Percentiles rank a stretch among this genome's conserved stretches.
Evolutionary conservation across 2,888 invertebrate species (phyloP).

Genomic region (Calephelis perditalis): DNA sequence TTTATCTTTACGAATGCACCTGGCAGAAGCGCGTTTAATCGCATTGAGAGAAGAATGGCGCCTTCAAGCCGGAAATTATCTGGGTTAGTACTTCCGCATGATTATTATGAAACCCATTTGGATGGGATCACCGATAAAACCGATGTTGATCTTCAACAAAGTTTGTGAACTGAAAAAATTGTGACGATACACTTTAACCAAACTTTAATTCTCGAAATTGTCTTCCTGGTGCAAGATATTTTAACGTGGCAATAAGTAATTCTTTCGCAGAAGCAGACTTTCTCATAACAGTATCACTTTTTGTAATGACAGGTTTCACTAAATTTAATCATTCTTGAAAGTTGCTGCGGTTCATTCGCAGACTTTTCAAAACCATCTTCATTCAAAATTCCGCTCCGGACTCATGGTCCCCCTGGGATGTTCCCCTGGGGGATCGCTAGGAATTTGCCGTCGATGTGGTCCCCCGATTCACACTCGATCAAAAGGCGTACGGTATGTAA

Average conservation of each 20-base stretch:
- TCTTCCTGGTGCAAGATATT: slow-evolving; percentile 1
- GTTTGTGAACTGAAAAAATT: slow-evolving; percentile 26
- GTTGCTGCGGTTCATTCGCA: not conserved
- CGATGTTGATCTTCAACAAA: slow-evolving; percentile 26
- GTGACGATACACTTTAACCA: too few relatives aligned
- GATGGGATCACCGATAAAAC: slow-evolving; percentile 22
- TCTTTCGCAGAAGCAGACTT: not conserved
- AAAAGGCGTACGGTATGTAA: too few relatives aligned
- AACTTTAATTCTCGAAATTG: not conserved
- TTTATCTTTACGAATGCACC: slow-evolving; percentile 31
- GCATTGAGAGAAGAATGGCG: slow-evolving; percentile 29
- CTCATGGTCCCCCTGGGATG: too few relatives aligned
- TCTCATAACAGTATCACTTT: not conserved
- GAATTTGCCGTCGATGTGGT: too few relatives aligned
- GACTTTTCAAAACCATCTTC: not conserved
- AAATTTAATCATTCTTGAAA: too few relatives aligned
- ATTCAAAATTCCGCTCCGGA: not conserved
- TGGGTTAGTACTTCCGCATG: not conserved
- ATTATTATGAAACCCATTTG: slow-evolving; percentile 24
- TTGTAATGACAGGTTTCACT: not conserved
- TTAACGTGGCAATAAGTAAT: too few relatives aligned
- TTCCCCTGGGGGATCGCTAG: too few relatives aligned
- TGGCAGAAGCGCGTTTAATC: slow-evolving; percentile 30
- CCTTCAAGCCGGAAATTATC: slow-evolving; percentile 25
- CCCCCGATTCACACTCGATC: too few relatives aligned